Percentiles rank a stretch among this genome's conserved stretches.
Evolutionary conservation across 2,113 vertebrate genomes (phyloP).

Genomic region (Australoheros scitulus): DNA sequence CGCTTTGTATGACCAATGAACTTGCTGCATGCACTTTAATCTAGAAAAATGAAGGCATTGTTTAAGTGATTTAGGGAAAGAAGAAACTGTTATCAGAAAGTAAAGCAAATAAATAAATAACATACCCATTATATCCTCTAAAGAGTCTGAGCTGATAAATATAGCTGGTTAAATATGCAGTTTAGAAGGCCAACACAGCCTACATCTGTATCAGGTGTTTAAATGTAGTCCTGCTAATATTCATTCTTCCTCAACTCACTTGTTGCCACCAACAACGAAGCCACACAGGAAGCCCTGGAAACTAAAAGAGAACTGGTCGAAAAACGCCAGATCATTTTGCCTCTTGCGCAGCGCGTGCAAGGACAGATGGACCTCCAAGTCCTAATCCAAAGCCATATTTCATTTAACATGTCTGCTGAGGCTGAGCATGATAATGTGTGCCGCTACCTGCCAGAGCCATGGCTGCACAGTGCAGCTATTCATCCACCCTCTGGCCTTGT

Average conservation of each 20-base stretch:
- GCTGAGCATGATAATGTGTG: slow-evolving; percentile 54
- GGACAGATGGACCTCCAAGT: slow-evolving; percentile 26
- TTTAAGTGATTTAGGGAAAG: neutral
- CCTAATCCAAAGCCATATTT: slow-evolving; percentile 48
- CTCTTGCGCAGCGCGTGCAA: slow-evolving; percentile 6
- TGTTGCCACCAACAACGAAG: slow-evolving; percentile 20
- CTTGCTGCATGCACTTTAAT: neutral
- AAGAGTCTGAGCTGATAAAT: neutral
- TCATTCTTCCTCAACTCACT: neutral
- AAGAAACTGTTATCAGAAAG: neutral
- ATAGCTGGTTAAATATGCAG: neutral
- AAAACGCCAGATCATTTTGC: slow-evolving; percentile 24
- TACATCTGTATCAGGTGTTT: neutral
- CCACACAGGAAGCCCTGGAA: slow-evolving; percentile 14
- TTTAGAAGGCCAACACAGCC: neutral
- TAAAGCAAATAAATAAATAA: neutral
- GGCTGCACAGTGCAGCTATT: slow-evolving; percentile 70
- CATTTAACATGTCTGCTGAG: slow-evolving; percentile 54
- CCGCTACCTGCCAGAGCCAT: slow-evolving; percentile 52
- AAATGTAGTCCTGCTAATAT: neutral
- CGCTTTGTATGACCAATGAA: neutral
- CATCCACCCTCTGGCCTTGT: slow-evolving; percentile 64
- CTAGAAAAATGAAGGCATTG: neutral
- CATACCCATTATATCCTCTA: neutral
- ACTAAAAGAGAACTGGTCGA: slow-evolving; percentile 13